phyloP scores from a whole-genome alignment of 1,140 invertebrate genomes.

The Lordiphosa mommai region DNA sequence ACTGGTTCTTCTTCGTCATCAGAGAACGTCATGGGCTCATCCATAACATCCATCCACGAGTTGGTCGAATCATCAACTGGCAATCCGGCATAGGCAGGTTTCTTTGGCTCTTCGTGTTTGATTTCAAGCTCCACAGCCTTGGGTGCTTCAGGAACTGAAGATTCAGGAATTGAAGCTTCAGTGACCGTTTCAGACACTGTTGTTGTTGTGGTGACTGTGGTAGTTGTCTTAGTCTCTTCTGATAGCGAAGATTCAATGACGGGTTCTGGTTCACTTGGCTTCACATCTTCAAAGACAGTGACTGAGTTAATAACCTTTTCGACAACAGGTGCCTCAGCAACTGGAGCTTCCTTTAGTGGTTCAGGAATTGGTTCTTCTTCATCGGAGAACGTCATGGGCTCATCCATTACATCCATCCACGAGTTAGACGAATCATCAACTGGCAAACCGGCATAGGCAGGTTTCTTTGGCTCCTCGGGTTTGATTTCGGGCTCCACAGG shows the following conservation, averaged over 20 bases:
- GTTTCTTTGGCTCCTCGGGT: constrained; percentile 26
- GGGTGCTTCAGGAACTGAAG: not conserved
- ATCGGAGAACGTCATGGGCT: constrained; percentile 80
- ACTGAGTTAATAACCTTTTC: not conserved
- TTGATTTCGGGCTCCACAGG: constrained; percentile 12
- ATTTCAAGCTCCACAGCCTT: constrained; percentile 13
- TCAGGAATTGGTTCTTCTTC: constrained; percentile 55
- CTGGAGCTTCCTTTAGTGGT: constrained; percentile 4
- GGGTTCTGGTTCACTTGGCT: not conserved
- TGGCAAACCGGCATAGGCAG: constrained; percentile 72
- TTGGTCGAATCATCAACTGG: constrained; percentile 80
- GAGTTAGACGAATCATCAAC: constrained; percentile 79
- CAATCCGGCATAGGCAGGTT: constrained; percentile 66
- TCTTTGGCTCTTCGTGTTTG: constrained; percentile 20
- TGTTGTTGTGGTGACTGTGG: constrained; percentile 8
- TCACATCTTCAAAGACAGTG: not conserved
- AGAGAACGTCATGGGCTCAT: constrained; percentile 80
- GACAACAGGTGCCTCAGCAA: not conserved
- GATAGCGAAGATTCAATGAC: too few relatives aligned
- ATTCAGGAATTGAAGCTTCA: too few relatives aligned
- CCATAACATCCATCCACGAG: constrained; percentile 81
- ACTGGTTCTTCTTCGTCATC: constrained; percentile 65
- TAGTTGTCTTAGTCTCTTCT: constrained; percentile 1
- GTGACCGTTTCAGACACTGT: not conserved
- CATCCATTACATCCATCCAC: constrained; percentile 81